Percentiles rank a stretch among this genome's conserved stretches.
Conservation (phyloP, 2,113 vertebrate genomes). For the Pangasianodon gigas region DNA sequence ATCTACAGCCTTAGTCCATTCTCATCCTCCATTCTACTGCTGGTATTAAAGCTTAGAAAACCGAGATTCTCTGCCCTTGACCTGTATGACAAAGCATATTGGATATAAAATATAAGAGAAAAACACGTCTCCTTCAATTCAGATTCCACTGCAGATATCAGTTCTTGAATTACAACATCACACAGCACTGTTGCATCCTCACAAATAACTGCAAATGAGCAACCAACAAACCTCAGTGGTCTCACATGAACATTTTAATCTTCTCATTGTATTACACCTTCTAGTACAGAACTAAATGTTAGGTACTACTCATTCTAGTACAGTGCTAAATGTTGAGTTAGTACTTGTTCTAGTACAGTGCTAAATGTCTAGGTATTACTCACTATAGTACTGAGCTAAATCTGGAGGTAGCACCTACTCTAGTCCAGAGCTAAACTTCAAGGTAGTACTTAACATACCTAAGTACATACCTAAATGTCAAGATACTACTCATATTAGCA, state of each 20-base stretch:
- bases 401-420: neutral
- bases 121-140: neutral
- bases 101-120: neutral
- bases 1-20: slow-evolving; percentile 14
- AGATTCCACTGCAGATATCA: slow-evolving; percentile 9
- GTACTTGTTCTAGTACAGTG: neutral
- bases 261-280: neutral
- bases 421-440: neutral
- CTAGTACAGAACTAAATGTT: neutral
- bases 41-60: slow-evolving; percentile 4
- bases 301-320: neutral
- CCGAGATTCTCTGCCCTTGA: slow-evolving; percentile 9
- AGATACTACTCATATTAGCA: no score
- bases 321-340: neutral
- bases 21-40: neutral
- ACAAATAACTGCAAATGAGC: neutral
- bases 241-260: neutral
- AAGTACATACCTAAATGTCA: no score
- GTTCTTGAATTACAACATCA: neutral
- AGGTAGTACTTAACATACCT: neutral
- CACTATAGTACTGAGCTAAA: neutral
- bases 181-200: neutral
- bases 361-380: neutral
- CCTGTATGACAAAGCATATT: neutral
- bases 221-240: neutral